Evolutionary conservation across 2,888 invertebrate species (phyloP), one percentile per base, ranked within the genome.

Genomic region (Drosophila putrida): DNA sequence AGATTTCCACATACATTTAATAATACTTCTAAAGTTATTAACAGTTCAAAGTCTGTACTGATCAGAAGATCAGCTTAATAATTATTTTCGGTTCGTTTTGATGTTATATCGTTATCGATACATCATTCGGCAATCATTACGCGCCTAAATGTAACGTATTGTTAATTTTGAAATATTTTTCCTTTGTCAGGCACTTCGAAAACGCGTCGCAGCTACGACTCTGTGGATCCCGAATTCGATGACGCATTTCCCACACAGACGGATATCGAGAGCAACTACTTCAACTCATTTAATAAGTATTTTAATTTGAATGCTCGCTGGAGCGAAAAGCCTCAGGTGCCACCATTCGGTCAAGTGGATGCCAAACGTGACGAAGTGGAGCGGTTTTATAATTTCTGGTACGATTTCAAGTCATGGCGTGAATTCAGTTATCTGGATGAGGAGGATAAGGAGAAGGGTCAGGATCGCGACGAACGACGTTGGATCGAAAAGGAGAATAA

Each of bases 401-500:
- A 97, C 92, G 96, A 98, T 88, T 99, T 99, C 93, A 98, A 98
- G 80, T 99, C 99, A 0, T 99, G 99, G 99, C 94, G 99, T 71
- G 99, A 99, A 92, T 99, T 97, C 93, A 99, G 99, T 2, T 99
- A 99, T 92, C 93, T 98, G 80, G 99, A 99, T 91, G 99, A 99
- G 93, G 99, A 99, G 91, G 99, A 99, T 90, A 99, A 99, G 91
- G 98, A 99, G 90, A 97, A 97, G 89, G 99, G 99, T 1, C 97
- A 98, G 91, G 98, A 97, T 92, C 95, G 99, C 2, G 99, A 99
- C 86, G 99, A 99, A 93, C 94, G 99, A 47, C 95, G 98, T 72
- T 99, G 98, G 97, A 99, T 99, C 90, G 99, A 99, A 91, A 99
- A 98, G 93, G 97, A 98, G 92, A 99, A 99, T 92, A 98, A 98